Percentiles rank a stretch among this genome's conserved stretches.
Evolutionary conservation across 1,140 invertebrate genomes (phyloP).

Genomic region (Procambarus virginalis): DNA sequence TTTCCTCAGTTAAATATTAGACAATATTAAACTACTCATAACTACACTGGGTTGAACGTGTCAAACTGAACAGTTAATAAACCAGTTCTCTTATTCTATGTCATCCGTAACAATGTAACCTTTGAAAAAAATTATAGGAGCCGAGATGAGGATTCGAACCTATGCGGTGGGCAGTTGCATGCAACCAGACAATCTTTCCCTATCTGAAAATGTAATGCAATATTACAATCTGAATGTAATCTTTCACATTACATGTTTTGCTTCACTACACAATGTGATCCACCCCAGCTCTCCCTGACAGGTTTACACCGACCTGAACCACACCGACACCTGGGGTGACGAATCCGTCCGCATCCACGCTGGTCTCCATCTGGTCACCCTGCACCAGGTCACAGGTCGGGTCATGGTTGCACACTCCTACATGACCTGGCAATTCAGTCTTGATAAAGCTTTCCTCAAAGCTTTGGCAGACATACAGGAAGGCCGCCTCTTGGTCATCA

Average conservation of each 20-base stretch:
- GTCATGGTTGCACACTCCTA: constrained; percentile 30
- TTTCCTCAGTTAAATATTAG: too few species aligned
- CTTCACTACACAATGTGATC: too few species aligned
- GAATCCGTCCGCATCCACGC: constrained; percentile 37
- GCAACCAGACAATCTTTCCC: too few species aligned
- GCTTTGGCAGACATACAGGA: constrained; percentile 20
- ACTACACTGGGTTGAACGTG: too few species aligned
- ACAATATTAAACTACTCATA: too few species aligned
- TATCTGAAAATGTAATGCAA: too few species aligned
- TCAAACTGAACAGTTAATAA: too few species aligned
- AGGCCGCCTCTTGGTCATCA: constrained; percentile 49
- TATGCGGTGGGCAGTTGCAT: too few species aligned
- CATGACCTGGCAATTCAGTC: constrained; percentile 55
- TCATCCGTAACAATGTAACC: too few species aligned
- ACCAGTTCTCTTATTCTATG: too few species aligned
- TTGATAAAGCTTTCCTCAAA: constrained; percentile 16
- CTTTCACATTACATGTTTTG: neutral
- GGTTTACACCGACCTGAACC: constrained; percentile 40
- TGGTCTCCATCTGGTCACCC: constrained; percentile 47
- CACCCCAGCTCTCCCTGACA: neutral
- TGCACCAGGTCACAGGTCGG: constrained; percentile 46
- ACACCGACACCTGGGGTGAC: constrained; percentile 19
- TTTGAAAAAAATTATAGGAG: too few species aligned
- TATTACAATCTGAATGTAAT: neutral
- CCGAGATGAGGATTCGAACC: too few species aligned